Evolutionary conservation across 2,797 vertebrate genomes (phyloP).

Genomic region (Caiman crocodilus): DNA sequence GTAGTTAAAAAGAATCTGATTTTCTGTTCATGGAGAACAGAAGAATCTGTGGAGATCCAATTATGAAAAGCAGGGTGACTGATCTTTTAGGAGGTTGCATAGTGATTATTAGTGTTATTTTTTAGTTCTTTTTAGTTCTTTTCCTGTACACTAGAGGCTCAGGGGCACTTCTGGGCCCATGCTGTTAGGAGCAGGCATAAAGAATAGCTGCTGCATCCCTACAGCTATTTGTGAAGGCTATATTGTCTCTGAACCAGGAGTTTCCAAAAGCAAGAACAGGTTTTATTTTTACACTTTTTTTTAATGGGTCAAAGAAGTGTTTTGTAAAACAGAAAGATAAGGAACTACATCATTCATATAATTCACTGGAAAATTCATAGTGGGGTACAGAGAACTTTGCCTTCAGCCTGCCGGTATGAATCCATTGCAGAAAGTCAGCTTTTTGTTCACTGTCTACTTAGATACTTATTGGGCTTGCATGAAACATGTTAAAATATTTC

Average conservation of each 20-base stretch:
- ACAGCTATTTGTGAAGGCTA: not conserved
- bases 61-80: not conserved
- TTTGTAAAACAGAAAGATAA: not conserved
- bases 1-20: accelerated
- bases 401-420: constrained; percentile 2
- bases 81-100: not conserved
- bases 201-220: not conserved
- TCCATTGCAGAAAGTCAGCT: not conserved
- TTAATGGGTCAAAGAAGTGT: not conserved
- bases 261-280: not conserved
- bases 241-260: not conserved
- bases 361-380: not conserved
- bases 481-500: not conserved
- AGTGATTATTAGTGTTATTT: too few species aligned
- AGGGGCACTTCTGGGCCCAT: not conserved
- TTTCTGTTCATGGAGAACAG: not conserved
- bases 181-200: not conserved
- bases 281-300: not conserved
- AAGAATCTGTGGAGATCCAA: not conserved
- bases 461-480: not conserved
- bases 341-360: not conserved
- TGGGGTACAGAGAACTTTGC: not conserved
- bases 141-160: not conserved
- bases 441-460: not conserved
- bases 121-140: too few species aligned